Evolutionary conservation across 2,113 vertebrate species (phyloP), one percentile per base, ranked within the genome.

Genomic region (Podocnemis expansa): DNA sequence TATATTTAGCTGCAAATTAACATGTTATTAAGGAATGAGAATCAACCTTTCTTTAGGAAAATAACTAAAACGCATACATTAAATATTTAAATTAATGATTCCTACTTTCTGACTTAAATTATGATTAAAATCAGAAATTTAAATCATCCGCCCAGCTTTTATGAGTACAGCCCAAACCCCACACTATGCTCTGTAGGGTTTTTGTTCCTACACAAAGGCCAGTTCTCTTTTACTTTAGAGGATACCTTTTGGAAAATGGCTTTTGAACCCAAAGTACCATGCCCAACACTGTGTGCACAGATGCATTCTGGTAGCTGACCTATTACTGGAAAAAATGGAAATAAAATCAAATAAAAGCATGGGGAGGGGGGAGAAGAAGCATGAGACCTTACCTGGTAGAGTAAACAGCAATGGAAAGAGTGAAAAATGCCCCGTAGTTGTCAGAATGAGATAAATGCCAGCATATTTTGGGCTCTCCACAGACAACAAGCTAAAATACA

Each of bases 371-470:
- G 17, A 38, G 24, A 76, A 82, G 54, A 78, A 88, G 41, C 60
- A 81, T 78, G n/a, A 70, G n/a, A 51, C 47, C 76, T 97, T 98
- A 99, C 99, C 99, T 98, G 99, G 97, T 1, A 97, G 88, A 6
- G 99, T 99, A 98, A 99, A 99, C 96, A 99, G 89, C 89, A 99
- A 97, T 1, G 99, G 99, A 90, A 99, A 99, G 83, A 99, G 98
- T 0, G 99, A 99, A 95, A 98, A 99, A 92, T 99, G 99, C 8
- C 99, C 99, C 0, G 99, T 98, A 55, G 99, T 99, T 82, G 98
- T 90, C 94, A 99, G 98, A 58, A 99, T 93, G 92, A 99, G 96
- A 95, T 99, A 99, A 81, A 98, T 98, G n/a, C 98, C 98, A 96
- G 99, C 99, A 96, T 99, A 99, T 96, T 98, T 98, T 91, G 97